phyloP scores from a whole-genome alignment of 2,888 invertebrate genomes.

The Lithosia quadra region DNA sequence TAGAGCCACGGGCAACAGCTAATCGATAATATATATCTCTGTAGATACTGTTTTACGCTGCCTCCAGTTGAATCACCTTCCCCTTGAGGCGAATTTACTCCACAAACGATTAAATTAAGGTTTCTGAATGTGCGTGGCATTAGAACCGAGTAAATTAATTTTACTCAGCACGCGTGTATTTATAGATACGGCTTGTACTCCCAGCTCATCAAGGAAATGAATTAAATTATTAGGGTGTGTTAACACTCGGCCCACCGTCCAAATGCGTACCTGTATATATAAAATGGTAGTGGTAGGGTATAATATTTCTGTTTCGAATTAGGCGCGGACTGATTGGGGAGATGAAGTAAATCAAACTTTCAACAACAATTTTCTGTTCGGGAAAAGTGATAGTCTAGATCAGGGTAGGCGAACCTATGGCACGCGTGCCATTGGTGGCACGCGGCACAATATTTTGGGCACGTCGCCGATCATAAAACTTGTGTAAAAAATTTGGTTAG shows the following conservation, averaged over 20 bases:
- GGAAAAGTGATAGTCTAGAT: too few species aligned
- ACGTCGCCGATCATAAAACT: too few species aligned
- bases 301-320: background rate
- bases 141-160: conserved; percentile 3
- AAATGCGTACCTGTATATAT: background rate
- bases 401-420: too few species aligned
- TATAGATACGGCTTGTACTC: background rate
- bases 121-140: conserved; percentile 4
- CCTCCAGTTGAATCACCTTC: background rate
- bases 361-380: too few species aligned
- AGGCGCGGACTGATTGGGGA: background rate
- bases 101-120: conserved; percentile 5
- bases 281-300: background rate
- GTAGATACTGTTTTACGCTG: background rate
- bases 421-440: too few species aligned
- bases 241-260: background rate
- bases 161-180: background rate
- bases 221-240: conserved; percentile 6
- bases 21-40: background rate
- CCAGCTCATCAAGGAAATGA: background rate
- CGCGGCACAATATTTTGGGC: too few species aligned
- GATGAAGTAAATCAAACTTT: background rate
- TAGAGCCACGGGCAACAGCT: background rate
- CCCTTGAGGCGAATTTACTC: conserved; percentile 3
- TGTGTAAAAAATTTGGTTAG: too few species aligned